Evolutionary conservation across 2,113 vertebrate genomes (phyloP).

Genomic region (Heptranchias perlo): DNA sequence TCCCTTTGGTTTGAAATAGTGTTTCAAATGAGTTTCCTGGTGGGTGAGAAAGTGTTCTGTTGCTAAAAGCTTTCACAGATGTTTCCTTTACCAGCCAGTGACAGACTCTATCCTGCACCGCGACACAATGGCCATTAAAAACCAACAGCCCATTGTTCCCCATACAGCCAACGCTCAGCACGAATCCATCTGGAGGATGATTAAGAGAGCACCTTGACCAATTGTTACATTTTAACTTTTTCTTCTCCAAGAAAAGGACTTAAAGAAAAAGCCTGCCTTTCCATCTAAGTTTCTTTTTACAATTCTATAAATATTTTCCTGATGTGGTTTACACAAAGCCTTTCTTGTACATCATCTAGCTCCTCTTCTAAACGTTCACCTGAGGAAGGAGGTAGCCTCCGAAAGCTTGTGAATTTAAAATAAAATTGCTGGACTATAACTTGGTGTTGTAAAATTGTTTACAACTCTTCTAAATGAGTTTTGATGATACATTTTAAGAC

Average conservation of each 20-base stretch:
- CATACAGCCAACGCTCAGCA: background rate
- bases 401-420: too few relatives aligned
- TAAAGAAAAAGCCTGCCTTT: background rate
- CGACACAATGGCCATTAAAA: constrained; percentile 25
- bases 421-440: too few relatives aligned
- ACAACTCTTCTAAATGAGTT: background rate
- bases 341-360: background rate
- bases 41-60: background rate
- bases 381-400: too few relatives aligned
- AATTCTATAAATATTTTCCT: background rate
- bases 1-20: constrained; percentile 6
- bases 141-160: background rate
- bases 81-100: constrained; percentile 13
- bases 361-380: background rate
- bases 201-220: background rate
- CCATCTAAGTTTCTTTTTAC: background rate
- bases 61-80: constrained; percentile 32
- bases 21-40: constrained; percentile 18
- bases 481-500: background rate
- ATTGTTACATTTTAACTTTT: background rate
- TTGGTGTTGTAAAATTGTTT: too few relatives aligned
- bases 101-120: background rate
- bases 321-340: background rate
- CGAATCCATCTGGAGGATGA: background rate
- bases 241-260: background rate